Conservation (phyloP, 1,140 invertebrate genomes). For the Elysia chlorotica region DNA sequence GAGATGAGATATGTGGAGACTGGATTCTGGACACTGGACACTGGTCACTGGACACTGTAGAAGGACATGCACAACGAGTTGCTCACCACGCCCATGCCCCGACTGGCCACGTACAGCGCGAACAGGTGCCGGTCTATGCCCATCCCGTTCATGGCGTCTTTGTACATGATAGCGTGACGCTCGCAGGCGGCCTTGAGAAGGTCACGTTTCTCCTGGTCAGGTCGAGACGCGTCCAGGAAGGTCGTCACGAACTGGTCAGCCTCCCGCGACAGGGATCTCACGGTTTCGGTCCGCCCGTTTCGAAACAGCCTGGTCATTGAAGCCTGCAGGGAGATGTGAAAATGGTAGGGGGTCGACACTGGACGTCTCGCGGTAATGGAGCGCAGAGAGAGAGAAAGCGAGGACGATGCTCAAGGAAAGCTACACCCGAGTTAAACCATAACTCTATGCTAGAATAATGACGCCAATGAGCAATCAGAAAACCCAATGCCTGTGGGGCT, state of each 20-base stretch:
- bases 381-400: no score
- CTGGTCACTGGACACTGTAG: no score
- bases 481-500: no score
- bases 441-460: no score
- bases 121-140: slow-evolving; percentile 76
- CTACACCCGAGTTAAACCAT: no score
- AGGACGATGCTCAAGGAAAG: no score
- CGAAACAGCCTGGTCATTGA: slow-evolving; percentile 96
- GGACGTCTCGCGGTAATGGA: no score
- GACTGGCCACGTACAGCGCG: slow-evolving; percentile 66
- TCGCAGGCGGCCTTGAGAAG: slow-evolving; percentile 77
- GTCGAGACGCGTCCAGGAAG: slow-evolving; percentile 50
- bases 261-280: slow-evolving; percentile 91
- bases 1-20: background rate
- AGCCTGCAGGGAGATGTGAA: slow-evolving; percentile 69
- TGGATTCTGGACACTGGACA: background rate
- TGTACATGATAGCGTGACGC: slow-evolving; percentile 84
- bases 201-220: slow-evolving; percentile 70
- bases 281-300: slow-evolving; percentile 97
- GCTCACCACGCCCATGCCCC: slow-evolving; percentile 65
- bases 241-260: slow-evolving; percentile 83
- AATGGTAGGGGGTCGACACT: no score
- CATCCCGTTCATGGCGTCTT: slow-evolving; percentile 94
- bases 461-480: no score
- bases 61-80: background rate